These are phyloP conservation scores for Chymomyza amoena DNA, from an alignment of 2,888 invertebrate species.

Conservation along the genomic window DNA sequence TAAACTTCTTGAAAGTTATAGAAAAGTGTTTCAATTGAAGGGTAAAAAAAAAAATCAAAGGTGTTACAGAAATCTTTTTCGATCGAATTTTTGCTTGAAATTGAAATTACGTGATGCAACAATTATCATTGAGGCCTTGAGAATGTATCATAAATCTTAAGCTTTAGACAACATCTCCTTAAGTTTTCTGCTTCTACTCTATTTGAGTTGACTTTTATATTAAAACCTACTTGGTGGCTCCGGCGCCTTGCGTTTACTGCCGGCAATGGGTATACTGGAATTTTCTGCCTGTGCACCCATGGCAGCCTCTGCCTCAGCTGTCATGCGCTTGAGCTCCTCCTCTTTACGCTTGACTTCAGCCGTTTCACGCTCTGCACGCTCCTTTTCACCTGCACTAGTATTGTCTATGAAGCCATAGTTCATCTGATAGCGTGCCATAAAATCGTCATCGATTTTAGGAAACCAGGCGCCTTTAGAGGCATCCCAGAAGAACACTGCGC, in stretches of 20 bases:
- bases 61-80: background rate
- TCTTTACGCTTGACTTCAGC: conserved; percentile 58
- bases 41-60: background rate
- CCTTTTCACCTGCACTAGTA: conserved; percentile 63
- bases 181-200: background rate
- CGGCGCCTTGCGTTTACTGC: conserved; percentile 80
- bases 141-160: background rate
- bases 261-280: conserved; percentile 12
- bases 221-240: conserved; percentile 78
- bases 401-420: conserved; percentile 92
- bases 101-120: too few species aligned
- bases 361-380: conserved; percentile 54
- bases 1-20: too few species aligned
- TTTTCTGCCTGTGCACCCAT: conserved; percentile 35
- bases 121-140: background rate
- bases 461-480: conserved; percentile 95
- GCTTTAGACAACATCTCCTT: background rate
- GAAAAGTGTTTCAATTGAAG: too few species aligned
- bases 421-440: conserved; percentile 97
- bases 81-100: too few species aligned
- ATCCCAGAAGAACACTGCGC: conserved; percentile 95
- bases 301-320: conserved; percentile 67
- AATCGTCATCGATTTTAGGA: conserved; percentile 97
- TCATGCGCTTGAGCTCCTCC: conserved; percentile 64
- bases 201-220: background rate